Base-by-base conservation (phyloP, 2,888 invertebrate species). In the Drosophila quinaria region DNA sequence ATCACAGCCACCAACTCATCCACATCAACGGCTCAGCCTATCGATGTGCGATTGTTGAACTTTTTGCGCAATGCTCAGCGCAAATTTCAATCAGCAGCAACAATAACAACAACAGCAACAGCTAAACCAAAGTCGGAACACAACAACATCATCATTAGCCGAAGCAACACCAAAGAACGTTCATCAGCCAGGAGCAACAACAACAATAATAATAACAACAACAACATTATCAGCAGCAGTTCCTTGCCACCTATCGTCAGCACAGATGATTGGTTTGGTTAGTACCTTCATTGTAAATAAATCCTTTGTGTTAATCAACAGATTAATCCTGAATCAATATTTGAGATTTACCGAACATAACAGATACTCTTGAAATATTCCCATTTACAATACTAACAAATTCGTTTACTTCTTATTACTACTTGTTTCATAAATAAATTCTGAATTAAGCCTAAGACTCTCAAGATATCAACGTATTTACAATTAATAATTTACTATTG, bases 241-340 rank as follows among this genome's bases (percentile, higher is more conserved):
- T 89, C 89, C 2, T 35, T 85, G 47, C 82, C 80, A 46, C 65
- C 68, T 49, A 70, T 81, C 58, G 80, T 82, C 56, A 80, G 68
- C 15, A 65, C 87, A 17, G 91, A 91, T 61, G 91, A 90, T 77
- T 91, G 91, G 91, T 84, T 91, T 60, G 90, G 90, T 91, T 91
- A 91, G 90, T 91, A 90, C 64, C 13, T 13, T 11, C 8, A 4
- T n/a, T n/a, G n/a, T 13, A 22, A 13, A 47, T 15, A 37, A 17
- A n/a, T n/a, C 1, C 2, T 17, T 4, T 39, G 4, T 22, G 1
- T 22, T 39, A 3, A 49, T 49, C 4, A 49, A 19, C n/a, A 29
- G 17, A 22, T 22, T 9, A 37, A 22, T 22, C 22, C 5, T 4
- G 1, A 19, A 35, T n/a, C 8, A 50, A 22, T 1, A 29, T 11